Evolutionary conservation across 2,888 invertebrate genomes (phyloP).

Genomic region (Trissolcus brochymenae): DNA sequence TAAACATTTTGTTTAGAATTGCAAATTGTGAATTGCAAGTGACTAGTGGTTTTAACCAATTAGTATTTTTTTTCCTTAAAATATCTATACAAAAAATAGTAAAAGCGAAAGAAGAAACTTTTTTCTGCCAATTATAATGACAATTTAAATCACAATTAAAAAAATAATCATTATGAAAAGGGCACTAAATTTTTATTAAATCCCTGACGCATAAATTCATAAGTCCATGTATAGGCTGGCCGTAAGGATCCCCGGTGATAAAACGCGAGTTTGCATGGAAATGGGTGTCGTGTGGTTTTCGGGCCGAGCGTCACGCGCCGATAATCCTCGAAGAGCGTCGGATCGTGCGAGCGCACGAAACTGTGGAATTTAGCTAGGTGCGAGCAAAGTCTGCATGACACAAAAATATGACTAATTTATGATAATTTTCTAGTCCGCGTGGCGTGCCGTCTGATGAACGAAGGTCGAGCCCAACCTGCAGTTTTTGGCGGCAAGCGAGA

Average conservation of each 20-base stretch:
- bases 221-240: slow-evolving; percentile 42
- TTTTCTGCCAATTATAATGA: slow-evolving; percentile 24
- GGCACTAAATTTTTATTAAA: slow-evolving; percentile 50
- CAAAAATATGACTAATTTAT: slow-evolving; percentile 71
- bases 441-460: slow-evolving; percentile 58
- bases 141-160: slow-evolving; percentile 32
- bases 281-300: slow-evolving; percentile 53
- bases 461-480: slow-evolving; percentile 51
- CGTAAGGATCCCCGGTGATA: slow-evolving; percentile 45
- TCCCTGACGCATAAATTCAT: slow-evolving; percentile 42
- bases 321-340: slow-evolving; percentile 61
- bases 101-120: not conserved
- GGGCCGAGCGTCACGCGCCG: slow-evolving; percentile 61
- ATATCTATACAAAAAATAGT: too few relatives aligned
- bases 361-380: slow-evolving; percentile 61
- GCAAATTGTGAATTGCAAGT: too few relatives aligned
- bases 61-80: too few relatives aligned
- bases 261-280: slow-evolving; percentile 54
- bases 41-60: too few relatives aligned
- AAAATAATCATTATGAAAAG: slow-evolving; percentile 42
- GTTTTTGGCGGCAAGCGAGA: slow-evolving; percentile 30
- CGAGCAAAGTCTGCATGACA: slow-evolving; percentile 55
- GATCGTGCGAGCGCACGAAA: slow-evolving; percentile 64
- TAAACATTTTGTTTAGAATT: too few relatives aligned
- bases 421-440: slow-evolving; percentile 67